A percentile compares a stretch with the other conserved stretches of the same genome.
phyloP scores from a whole-genome alignment of 2,113 vertebrate genomes.

The Eleginops maclovinus region DNA sequence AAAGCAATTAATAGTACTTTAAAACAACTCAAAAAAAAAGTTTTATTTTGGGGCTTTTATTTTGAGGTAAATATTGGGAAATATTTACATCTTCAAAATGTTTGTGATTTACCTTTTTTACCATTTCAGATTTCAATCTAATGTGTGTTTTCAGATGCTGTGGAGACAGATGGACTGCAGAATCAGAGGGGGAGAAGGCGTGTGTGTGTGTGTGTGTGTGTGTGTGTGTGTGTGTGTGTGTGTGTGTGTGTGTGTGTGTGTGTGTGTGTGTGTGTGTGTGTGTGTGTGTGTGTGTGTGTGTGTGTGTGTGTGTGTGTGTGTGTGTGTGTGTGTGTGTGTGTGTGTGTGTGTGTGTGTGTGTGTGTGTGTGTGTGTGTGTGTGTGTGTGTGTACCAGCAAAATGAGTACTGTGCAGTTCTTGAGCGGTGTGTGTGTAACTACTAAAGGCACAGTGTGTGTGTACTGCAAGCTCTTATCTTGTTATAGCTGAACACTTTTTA shows the following conservation, averaged over 20 bases:
- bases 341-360: conserved; percentile 6
- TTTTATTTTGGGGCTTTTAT: not conserved
- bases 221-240: conserved; percentile 1
- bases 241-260: conserved; percentile 7
- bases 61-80: not conserved
- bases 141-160: conserved; percentile 54
- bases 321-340: conserved; percentile 21
- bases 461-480: conserved; percentile 30
- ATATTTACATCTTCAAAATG: not conserved
- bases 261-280: conserved; percentile 16
- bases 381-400: conserved; percentile 15
- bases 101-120: not conserved
- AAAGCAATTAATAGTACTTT: not conserved
- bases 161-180: not conserved
- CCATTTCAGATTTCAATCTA: not conserved
- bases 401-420: too few species aligned
- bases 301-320: conserved; percentile 21
- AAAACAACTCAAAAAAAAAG: not conserved
- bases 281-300: conserved; percentile 36
- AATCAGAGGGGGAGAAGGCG: not conserved
- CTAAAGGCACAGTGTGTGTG: conserved; percentile 36
- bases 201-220: conserved; percentile 23
- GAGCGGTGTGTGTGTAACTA: conserved; percentile 14
- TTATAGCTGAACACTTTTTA: conserved; percentile 39
- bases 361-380: conserved; percentile 14